A percentile compares a stretch with the other conserved stretches of the same genome.
These are phyloP conservation scores for Mus spretus DNA, from an alignment of 2,797 vertebrate genomes.

Conservation along the genomic window DNA sequence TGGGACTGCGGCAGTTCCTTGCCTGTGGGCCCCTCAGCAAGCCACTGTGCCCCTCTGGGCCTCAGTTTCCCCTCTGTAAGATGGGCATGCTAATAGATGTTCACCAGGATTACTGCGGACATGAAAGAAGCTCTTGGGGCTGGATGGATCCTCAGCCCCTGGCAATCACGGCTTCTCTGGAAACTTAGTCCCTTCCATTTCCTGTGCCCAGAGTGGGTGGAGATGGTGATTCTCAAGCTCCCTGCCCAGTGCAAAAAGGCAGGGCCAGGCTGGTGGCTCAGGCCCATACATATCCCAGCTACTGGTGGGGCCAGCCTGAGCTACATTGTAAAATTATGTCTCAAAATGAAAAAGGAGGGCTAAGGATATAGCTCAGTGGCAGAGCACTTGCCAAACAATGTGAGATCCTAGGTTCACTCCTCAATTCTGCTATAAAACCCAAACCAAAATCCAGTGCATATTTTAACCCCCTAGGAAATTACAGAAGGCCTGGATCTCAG, in stretches of 20 bases:
- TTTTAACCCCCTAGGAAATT: neutral
- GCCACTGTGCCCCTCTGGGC: neutral
- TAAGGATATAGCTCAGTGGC: neutral
- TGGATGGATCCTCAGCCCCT: neutral
- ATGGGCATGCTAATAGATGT: neutral
- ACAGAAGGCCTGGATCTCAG: neutral
- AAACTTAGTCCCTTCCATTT: fast-evolving
- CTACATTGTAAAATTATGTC: neutral
- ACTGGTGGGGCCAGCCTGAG: neutral
- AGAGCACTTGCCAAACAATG: neutral
- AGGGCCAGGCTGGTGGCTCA: neutral
- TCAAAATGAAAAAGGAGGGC: neutral
- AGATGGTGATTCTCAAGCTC: neutral
- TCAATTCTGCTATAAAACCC: neutral
- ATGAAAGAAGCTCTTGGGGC: neutral
- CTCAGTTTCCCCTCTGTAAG: neutral
- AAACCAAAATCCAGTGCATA: neutral
- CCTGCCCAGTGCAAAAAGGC: neutral
- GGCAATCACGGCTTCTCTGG: neutral
- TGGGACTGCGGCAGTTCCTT: neutral
- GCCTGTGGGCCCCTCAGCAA: neutral
- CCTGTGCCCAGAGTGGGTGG: neutral
- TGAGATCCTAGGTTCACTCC: neutral
- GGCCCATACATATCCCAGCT: neutral
- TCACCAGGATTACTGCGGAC: neutral